A percentile compares a stretch with the other conserved stretches of the same genome.
These are phyloP conservation scores for Calonectris borealis DNA, from an alignment of 2,113 vertebrate genomes.

Conservation along the genomic window DNA sequence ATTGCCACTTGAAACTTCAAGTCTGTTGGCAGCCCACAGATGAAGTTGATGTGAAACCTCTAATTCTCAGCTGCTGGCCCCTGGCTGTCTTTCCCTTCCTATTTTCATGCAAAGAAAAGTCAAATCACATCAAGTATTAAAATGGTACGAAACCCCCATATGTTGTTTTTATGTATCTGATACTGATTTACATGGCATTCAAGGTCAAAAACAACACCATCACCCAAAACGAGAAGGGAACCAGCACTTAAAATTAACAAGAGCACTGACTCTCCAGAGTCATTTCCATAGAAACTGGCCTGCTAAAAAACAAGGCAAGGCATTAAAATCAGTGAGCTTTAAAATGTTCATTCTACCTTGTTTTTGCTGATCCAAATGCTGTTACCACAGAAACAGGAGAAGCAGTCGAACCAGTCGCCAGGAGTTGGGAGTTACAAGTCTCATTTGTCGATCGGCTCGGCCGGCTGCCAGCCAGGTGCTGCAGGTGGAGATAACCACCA, in stretches of 20 bases:
- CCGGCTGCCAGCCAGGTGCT: neutral
- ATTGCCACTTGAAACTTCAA: slow-evolving; percentile 18
- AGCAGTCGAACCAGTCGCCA: neutral
- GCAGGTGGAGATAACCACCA: neutral
- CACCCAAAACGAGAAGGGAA: neutral
- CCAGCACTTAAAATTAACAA: neutral
- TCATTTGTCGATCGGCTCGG: fast-evolving
- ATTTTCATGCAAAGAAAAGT: slow-evolving; percentile 17
- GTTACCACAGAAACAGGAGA: slow-evolving; percentile 62
- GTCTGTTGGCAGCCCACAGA: neutral
- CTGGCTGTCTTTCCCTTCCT: neutral
- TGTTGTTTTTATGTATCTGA: neutral
- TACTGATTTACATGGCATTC: neutral
- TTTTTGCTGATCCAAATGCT: slow-evolving; percentile 39
- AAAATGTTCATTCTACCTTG: slow-evolving; percentile 30
- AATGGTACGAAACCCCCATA: neutral
- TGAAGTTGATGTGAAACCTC: neutral
- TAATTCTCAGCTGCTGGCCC: slow-evolving; percentile 9
- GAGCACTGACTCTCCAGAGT: neutral
- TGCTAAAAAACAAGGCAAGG: slow-evolving; percentile 30
- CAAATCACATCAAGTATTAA: slow-evolving; percentile 12
- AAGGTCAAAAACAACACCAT: neutral
- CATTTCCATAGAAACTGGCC: slow-evolving; percentile 60
- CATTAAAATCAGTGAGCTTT: slow-evolving; percentile 34
- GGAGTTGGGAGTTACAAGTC: neutral